Evolutionary conservation across 1,140 invertebrate genomes (phyloP).

Genomic region (Carposina sasakii): DNA sequence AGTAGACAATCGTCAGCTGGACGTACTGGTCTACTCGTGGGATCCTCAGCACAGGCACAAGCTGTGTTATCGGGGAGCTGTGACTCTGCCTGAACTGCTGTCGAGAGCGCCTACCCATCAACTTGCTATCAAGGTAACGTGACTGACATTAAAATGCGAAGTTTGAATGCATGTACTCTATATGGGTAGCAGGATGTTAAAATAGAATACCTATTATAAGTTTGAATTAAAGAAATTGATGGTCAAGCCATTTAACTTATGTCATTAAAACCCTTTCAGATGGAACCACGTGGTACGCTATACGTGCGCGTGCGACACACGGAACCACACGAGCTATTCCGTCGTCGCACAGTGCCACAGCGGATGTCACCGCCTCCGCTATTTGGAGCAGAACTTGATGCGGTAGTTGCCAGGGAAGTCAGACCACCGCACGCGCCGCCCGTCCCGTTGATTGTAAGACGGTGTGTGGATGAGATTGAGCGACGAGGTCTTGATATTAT

Average conservation of each 20-base stretch:
- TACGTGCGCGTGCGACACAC: slow-evolving; percentile 95
- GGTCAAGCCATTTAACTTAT: too few relatives aligned
- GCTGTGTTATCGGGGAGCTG: slow-evolving; percentile 93
- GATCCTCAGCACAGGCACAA: slow-evolving; percentile 96
- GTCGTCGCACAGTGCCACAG: slow-evolving; percentile 76
- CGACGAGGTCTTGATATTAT: slow-evolving; percentile 96
- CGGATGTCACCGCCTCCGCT: slow-evolving; percentile 79
- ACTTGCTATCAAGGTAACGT: slow-evolving; percentile 86
- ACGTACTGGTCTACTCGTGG: slow-evolving; percentile 98
- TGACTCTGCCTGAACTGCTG: slow-evolving; percentile 88
- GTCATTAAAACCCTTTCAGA: too few relatives aligned
- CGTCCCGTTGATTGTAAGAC: slow-evolving; percentile 91
- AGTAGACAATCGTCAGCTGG: slow-evolving; percentile 93
- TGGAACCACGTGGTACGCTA: slow-evolving; percentile 84
- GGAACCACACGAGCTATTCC: slow-evolving; percentile 90
- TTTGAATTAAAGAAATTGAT: too few relatives aligned
- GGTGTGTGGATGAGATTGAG: slow-evolving; percentile 97
- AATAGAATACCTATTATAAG: too few relatives aligned
- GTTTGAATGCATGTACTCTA: too few relatives aligned
- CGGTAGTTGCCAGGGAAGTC: slow-evolving; percentile 80
- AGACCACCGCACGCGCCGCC: slow-evolving; percentile 74
- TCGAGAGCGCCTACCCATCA: slow-evolving; percentile 87
- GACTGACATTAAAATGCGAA: too few relatives aligned
- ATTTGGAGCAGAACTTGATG: slow-evolving; percentile 94
- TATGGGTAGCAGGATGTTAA: too few relatives aligned